Base-by-base conservation (phyloP, 2,888 invertebrate genomes). In the Chloroclystis v-ata region DNA sequence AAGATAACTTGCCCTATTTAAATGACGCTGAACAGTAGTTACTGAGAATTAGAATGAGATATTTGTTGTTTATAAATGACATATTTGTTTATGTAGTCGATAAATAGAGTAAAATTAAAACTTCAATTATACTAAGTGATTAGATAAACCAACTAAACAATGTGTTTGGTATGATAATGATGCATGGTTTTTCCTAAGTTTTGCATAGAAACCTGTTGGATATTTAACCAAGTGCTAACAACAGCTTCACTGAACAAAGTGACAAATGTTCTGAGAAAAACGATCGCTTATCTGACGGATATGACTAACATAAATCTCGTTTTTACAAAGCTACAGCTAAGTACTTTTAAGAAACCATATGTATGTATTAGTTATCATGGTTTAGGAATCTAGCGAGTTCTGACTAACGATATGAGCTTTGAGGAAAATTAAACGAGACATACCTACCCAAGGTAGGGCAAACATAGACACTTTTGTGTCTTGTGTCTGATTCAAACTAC, bases 301-400 rank as follows among this genome's bases (percentile, higher is more conserved):
- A 64, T 75, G 69, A 74, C 64, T 69, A 67, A 68, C 69, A 62
- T 69, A 65, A 61, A 67, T 65, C 60, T 60, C 12, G 60, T 64
- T 67, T 68, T 67, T 65, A 58, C 50, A 40, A 52, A n/a, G n/a
- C n/a, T n/a, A n/a, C n/a, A 35, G 20, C 20, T 35, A 20, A 20
- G 35, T 35, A 35, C 35, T 35, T 56, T 47, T 53, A 45, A 44
- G 51, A 52, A 49, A 25, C 52, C 50, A 51, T 37, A 35, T 24
- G 40, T 54, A 56, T 25, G 12, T 30, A 44, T 28, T 11, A 12
- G 14, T 9, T 29, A 37, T 35, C 14, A 32, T 24, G 46, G 10
- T 37, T 45, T 51, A 20, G 39, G 29, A 42, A 48, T 14, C 8
- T 12, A 20, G 43, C 37, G 53, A 48, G 51, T 53, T 52, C 47